Conservation (phyloP, 2,888 invertebrate genomes). For the Lepidochrysops patricia region DNA sequence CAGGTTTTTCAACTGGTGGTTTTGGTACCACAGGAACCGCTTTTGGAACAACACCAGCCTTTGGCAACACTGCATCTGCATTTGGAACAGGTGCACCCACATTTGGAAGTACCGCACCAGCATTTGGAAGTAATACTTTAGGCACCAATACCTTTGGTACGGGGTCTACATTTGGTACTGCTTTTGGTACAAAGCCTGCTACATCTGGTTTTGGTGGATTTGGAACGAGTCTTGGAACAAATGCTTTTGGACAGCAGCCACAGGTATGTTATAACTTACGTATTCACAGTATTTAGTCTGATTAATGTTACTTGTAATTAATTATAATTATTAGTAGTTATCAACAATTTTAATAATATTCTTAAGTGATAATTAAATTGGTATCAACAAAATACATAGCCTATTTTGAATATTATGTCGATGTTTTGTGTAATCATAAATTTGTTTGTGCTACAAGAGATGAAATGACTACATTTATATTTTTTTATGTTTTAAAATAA, state of each 20-base stretch:
- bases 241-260: slow-evolving; percentile 61
- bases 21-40: slow-evolving; percentile 38
- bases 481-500: slow-evolving; percentile 29
- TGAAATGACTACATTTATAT: too few species aligned
- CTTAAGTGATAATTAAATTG: too few species aligned
- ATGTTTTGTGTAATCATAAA: too few species aligned
- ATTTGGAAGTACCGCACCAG: slow-evolving; percentile 35
- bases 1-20: slow-evolving; percentile 47
- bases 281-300: too few species aligned
- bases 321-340: too few species aligned
- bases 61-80: slow-evolving; percentile 40
- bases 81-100: slow-evolving; percentile 35
- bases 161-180: slow-evolving; percentile 54
- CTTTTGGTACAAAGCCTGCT: slow-evolving; percentile 63
- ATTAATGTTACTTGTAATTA: too few species aligned
- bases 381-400: too few species aligned
- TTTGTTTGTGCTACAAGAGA: too few species aligned
- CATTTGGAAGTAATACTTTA: slow-evolving; percentile 49
- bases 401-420: too few species aligned
- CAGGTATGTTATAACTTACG: slow-evolving; percentile 25
- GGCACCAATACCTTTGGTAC: slow-evolving; percentile 42
- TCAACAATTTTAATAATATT: too few species aligned
- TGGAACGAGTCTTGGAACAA: slow-evolving; percentile 55
- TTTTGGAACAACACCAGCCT: slow-evolving; percentile 45
- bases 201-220: slow-evolving; percentile 64